Base-by-base conservation (phyloP, 2,888 invertebrate species). In the Pasiphila rectangulata region DNA sequence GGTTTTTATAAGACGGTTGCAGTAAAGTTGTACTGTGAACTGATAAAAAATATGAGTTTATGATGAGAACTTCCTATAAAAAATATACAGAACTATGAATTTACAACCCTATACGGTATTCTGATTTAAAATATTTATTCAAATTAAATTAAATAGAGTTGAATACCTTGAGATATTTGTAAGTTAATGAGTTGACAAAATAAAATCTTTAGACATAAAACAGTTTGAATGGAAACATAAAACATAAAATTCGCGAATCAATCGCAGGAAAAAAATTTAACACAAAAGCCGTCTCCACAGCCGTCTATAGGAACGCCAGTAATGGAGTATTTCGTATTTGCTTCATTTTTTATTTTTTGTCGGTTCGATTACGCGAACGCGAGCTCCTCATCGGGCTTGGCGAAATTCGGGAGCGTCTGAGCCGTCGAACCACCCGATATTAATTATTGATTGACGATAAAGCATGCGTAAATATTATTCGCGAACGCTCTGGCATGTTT, bases 261-360 rank as follows among this genome's bases (percentile, higher is more conserved):
- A 15, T 46, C 32, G 5, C 9, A 27, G 21, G 17, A 32, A 39
- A 46, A 42, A 23, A 44, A n/a, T n/a, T n/a, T n/a, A 48, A 48
- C 20, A 48, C 39, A 43, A 53, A 59, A 54, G 52, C 54, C 75
- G 64, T 59, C 83, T 87, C 86, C 66, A 83, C 59, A 43, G 72
- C 46, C 51, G 62, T 46, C 74, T 60, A 46, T 74, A 59, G 61
- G 56, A 68, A 54, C 56, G 67, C 64, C 72, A 61, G 85, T 87
- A 87, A 88, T 87, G 86, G 82, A 85, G 86, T 85, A 87, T 86
- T 88, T 86, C 84, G 85, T 87, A 87, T 88, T 88, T 88, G 85
- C 75, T 82, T 88, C 86, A 85, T 85, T 88, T 86, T 87, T 87
- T 79, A 82, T 81, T 88, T 88, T 88, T 87, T 87, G 84, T 66